Evolutionary conservation across 2,113 vertebrate genomes (phyloP), one percentile per base, ranked within the genome.

Genomic region (Brienomyrus brachyistius): DNA sequence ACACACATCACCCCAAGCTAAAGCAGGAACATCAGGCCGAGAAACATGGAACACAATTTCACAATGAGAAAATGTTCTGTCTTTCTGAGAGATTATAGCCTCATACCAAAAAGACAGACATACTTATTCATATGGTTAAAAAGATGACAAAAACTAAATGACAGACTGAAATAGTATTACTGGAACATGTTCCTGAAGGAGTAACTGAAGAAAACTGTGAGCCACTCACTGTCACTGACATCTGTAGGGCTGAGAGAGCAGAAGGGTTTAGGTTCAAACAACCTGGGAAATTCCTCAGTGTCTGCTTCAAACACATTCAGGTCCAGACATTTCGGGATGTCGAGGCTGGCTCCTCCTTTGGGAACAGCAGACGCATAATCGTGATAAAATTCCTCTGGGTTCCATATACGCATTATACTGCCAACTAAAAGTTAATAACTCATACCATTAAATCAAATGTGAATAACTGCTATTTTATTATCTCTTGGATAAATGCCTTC

Each of bases 291-390:
- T 45, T 83, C 77, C n/a, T 88, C 59, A 35, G 62, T 19, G 43
- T 85, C 89, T 4, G 51, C 52, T 10, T 89, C 77, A 89, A 62
- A 66, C 51, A 62, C 35, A 35, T 89, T 89, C 52, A 85, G 77
- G 52, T 62, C 77, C 52, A 83, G 43, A 50, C 77, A 50, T n/a
- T 89, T 82, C 31, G 77, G 54, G 17, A 89, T 83, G 51, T 89
- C 89, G 31, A 50, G 21, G 15, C n/a, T 62, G 40, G 66, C 51
- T 15, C 80, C 89, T 47, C 27, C 89, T 89, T 56, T 62, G 52
- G 35, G 23, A 45, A 89, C 4, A 62, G n/a, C n/a, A 88, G 23
- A 88, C 1, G 5, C 19, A n/a, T 27, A 62, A 40, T 35, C 17
- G 5, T 21, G 13, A 87, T 86, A 5, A 27, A 52, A 52, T 54